Base-by-base conservation (phyloP, 2,113 vertebrate species). In the Hydropotes inermis region DNA sequence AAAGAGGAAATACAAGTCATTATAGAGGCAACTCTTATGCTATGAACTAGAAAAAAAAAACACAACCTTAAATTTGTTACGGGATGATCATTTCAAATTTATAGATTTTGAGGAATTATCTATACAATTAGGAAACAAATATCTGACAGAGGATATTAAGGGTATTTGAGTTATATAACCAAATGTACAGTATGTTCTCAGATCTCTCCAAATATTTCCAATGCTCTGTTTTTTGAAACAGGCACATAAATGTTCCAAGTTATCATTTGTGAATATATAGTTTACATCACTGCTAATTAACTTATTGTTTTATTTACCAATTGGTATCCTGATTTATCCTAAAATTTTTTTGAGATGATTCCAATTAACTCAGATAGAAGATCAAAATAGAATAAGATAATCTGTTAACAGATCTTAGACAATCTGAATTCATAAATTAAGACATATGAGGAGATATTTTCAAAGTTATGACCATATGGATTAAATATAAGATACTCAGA, bases 401-500 rank as follows among this genome's bases (percentile, higher is more conserved):
- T 43, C 54, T 74, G 23, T 86, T 83, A 50, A 45, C 39, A 94
- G 17, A 13, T 2, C 11, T 87, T 16, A 89, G 28, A 89, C 61
- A 47, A 52, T 87, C 19, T 58, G 9, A 89, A 89, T 55, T 87
- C 28, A 70, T 58, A 81, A 74, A 87, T 0, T 52, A 30, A 87
- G 33, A 47, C 30, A 54, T 8, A 67, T 2, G 13, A 97, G 6
- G 7, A 92, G 54, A 88, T 33, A 91, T 61, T 97, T 91, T 45
- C 87, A 93, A 95, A 89, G 3, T 39, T 87, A 23, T 87, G 61
- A 47, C 19, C 7, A 7, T 19, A 52, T 76, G 33, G 81, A 85
- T 67, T 90, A 95, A 94, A 95, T 39, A n/a, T n/a, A 92, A 23
- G 17, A 87, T 89, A 43, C 83, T 89, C 36, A 93, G 43, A 92